phyloP scores from a whole-genome alignment of 2,797 vertebrate genomes.

The Acrocephalus scirpaceus region DNA sequence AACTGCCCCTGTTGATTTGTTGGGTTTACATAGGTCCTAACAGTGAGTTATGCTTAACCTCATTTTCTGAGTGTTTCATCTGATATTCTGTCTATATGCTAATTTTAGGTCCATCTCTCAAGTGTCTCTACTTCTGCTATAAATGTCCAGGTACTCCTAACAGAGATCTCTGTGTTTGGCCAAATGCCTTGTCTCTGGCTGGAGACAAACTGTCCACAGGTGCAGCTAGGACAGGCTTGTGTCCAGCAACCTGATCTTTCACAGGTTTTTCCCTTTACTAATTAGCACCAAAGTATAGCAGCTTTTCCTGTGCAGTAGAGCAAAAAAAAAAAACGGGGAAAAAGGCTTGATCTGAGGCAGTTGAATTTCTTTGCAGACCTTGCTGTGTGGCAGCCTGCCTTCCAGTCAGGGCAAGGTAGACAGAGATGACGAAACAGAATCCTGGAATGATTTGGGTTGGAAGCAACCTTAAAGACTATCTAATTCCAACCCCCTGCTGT shows the following conservation, averaged over 20 bases:
- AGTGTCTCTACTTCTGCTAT: conserved; percentile 18
- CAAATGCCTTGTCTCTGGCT: background rate
- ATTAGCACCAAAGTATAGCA: background rate
- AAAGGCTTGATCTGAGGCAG: background rate
- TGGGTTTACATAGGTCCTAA: background rate
- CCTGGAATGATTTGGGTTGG: background rate
- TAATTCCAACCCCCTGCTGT: background rate
- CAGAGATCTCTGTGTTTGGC: conserved; percentile 9
- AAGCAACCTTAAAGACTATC: background rate
- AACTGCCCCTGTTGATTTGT: background rate
- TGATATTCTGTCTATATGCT: conserved; percentile 5
- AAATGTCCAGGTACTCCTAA: conserved; percentile 37
- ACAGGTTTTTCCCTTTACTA: background rate
- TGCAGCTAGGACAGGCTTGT: background rate
- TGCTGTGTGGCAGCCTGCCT: background rate
- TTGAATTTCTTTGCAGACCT: background rate
- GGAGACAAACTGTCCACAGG: conserved; percentile 46
- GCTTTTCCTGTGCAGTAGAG: background rate
- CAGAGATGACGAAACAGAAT: background rate
- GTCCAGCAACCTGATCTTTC: background rate
- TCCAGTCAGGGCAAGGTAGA: background rate
- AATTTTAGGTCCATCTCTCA: conserved; percentile 23
- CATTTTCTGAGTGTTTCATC: background rate
- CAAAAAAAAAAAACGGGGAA: no score
- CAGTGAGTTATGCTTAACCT: background rate